Conservation (phyloP, 2,888 invertebrate species). For the Thymelicus sylvestris region DNA sequence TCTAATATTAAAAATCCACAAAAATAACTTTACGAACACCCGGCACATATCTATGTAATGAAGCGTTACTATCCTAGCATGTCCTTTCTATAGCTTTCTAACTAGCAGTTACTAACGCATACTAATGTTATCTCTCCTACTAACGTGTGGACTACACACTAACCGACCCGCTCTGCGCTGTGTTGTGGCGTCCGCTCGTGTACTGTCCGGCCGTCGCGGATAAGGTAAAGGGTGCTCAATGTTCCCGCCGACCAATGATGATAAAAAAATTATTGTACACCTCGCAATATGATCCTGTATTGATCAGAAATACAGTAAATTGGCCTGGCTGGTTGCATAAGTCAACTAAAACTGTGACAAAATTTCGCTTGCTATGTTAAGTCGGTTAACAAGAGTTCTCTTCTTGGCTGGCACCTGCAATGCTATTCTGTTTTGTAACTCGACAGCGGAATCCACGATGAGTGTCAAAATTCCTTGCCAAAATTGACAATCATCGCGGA, state of each 20-base stretch:
- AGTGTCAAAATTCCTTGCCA: too few relatives aligned
- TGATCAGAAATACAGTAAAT: too few relatives aligned
- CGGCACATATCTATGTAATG: slow-evolving; percentile 22
- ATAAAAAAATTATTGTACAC: background rate
- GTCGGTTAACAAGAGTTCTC: too few relatives aligned
- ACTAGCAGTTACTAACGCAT: slow-evolving; percentile 36
- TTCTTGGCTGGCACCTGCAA: too few relatives aligned
- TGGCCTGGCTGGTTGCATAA: too few relatives aligned
- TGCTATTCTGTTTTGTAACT: too few relatives aligned
- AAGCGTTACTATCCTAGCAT: slow-evolving; percentile 32
- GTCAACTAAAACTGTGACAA: too few relatives aligned
- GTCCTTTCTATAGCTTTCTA: slow-evolving; percentile 32
- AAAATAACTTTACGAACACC: slow-evolving; percentile 1
- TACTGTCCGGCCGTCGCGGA: slow-evolving; percentile 53
- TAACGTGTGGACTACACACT: slow-evolving; percentile 32
- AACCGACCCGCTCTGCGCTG: slow-evolving; percentile 52
- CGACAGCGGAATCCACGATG: too few relatives aligned
- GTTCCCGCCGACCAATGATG: background rate
- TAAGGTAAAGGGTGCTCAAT: slow-evolving; percentile 5
- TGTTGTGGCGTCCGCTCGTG: slow-evolving; percentile 83
- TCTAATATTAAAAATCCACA: too few relatives aligned
- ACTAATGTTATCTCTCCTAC: slow-evolving; percentile 37
- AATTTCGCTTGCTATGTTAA: too few relatives aligned
- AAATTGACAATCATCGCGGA: too few relatives aligned
- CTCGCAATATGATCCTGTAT: too few relatives aligned